Evolutionary conservation across 2,888 invertebrate species (phyloP), one percentile per base, ranked within the genome.

Genomic region (Apodemia hepburni): DNA sequence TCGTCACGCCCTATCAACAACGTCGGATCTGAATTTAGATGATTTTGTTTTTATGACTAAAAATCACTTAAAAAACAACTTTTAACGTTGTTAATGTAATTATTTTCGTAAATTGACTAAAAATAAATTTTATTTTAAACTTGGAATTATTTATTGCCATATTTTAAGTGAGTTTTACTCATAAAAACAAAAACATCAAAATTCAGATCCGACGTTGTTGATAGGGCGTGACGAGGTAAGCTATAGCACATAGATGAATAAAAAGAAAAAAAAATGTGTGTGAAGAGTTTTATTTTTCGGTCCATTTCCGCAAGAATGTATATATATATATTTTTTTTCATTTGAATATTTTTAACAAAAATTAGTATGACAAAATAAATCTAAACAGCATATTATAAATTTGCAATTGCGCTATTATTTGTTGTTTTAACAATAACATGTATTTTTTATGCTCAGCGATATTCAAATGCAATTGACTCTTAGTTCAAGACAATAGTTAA

Each of bases 231-330:
- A n/a, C n/a, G n/a, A n/a, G n/a, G n/a, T n/a, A n/a, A n/a, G n/a
- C n/a, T n/a, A n/a, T n/a, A n/a, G n/a, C n/a, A n/a, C n/a, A n/a
- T 15, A 5, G 2, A 6, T 45, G 45, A 29, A 47, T 8, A 47
- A 47, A 47, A 12, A 27, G 29, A 45, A 7, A 45, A 17, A 7
- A 45, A n/a, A n/a, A n/a, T n/a, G 81, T 77, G 78, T 84, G 88
- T 90, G 90, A 90, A 90, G 90, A 90, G 90, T 90, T 87, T 87
- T 84, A 54, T 54, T 82, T 88, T 81, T 85, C 84, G 85, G 85
- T 85, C 79, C 76, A 75, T 81, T 81, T 82, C 54, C 79, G 73
- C 74, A 79, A 82, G 79, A 86, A 81, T 74, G 78, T 82, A 54
- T 80, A 81, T 81, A 79, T 80, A 81, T n/a, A n/a, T n/a, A n/a